A percentile compares a stretch with the other conserved stretches of the same genome.
Evolutionary conservation across 2,888 invertebrate species (phyloP).

Genomic region (Anthoptus insignis): DNA sequence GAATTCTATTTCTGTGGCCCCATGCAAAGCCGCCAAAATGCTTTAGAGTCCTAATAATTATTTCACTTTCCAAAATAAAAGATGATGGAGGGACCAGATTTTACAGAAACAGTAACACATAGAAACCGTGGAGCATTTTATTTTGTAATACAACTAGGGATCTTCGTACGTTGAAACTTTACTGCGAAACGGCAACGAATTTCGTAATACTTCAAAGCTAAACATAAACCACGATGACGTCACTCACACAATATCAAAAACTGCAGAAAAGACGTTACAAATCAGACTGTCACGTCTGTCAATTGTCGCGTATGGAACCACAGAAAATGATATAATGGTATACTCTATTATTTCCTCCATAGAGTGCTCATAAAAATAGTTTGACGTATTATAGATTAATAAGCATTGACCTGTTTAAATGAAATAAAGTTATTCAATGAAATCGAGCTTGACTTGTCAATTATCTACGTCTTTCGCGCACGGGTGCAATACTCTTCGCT

Average conservation of each 20-base stretch:
- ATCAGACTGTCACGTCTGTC: not conserved
- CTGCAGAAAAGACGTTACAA: slow-evolving; percentile 60
- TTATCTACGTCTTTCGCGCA: too few relatives aligned
- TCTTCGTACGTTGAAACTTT: slow-evolving; percentile 33
- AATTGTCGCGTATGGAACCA: too few relatives aligned
- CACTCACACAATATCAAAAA: slow-evolving; percentile 48
- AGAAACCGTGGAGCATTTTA: slow-evolving; percentile 53
- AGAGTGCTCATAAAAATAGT: too few relatives aligned
- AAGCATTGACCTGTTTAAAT: too few relatives aligned
- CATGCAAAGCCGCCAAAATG: slow-evolving; percentile 82
- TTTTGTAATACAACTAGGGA: slow-evolving; percentile 54
- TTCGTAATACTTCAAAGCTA: slow-evolving; percentile 71
- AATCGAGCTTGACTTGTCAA: too few relatives aligned
- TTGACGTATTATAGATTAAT: too few relatives aligned
- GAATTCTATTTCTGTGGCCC: slow-evolving; percentile 82
- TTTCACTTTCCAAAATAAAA: slow-evolving; percentile 57
- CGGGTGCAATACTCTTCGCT: too few relatives aligned
- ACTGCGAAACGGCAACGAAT: slow-evolving; percentile 58
- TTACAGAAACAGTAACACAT: slow-evolving; percentile 41
- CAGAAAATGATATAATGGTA: too few relatives aligned
- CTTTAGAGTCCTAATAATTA: too few relatives aligned
- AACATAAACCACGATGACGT: slow-evolving; percentile 80
- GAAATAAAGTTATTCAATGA: too few relatives aligned
- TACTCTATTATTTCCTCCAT: too few relatives aligned
- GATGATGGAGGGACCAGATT: slow-evolving; percentile 5